Conservation (phyloP, 2,888 invertebrate genomes). For the Drosophila setosimentum region DNA sequence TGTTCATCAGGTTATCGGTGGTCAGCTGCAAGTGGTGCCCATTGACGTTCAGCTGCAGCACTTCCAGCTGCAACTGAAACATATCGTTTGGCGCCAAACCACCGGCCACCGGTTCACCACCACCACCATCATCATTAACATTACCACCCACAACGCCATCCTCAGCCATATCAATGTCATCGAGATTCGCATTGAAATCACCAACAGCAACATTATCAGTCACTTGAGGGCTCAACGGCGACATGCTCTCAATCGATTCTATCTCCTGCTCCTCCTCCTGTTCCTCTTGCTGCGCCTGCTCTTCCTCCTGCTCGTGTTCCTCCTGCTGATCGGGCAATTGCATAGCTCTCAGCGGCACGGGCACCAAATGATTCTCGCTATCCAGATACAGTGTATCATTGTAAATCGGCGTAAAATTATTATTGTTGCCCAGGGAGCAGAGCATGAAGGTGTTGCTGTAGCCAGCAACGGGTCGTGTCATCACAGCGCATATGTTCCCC, state of each 20-base stretch:
- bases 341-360: conserved; percentile 62
- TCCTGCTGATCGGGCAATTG: conserved; percentile 65
- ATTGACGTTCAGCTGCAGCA: conserved; percentile 54
- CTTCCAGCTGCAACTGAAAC: conserved; percentile 40
- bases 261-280: background rate
- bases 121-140: conserved; percentile 17
- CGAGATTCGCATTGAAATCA: background rate
- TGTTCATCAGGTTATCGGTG: conserved; percentile 53
- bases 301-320: conserved; percentile 11
- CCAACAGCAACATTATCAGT: conserved; percentile 21
- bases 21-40: conserved; percentile 61
- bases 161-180: conserved; percentile 14
- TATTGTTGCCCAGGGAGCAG: conserved; percentile 87
- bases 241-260: background rate
- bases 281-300: background rate
- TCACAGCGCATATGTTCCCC: conserved; percentile 85
- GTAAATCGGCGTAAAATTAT: conserved; percentile 90
- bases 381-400: conserved; percentile 86
- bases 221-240: conserved; percentile 44
- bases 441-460: conserved; percentile 91
- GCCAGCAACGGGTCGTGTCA: conserved; percentile 90
- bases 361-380: conserved; percentile 78
- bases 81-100: conserved; percentile 8
- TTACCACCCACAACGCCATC: background rate
- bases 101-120: background rate